Conservation (phyloP, 1,140 invertebrate species). For the Pissodes strobi region DNA sequence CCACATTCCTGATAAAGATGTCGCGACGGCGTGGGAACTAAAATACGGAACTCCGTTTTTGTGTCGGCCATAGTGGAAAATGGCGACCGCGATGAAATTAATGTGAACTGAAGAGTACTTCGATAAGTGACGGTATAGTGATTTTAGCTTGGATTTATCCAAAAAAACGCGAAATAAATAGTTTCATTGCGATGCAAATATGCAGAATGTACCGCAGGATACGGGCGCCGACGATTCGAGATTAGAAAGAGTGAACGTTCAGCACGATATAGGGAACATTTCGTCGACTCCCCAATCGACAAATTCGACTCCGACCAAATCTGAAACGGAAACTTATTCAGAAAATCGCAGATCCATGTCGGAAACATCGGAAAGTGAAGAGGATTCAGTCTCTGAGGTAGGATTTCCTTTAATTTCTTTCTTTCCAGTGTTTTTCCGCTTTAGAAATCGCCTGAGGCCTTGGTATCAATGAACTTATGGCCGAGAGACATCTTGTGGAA, state of each 20-base stretch:
- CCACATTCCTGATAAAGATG: conserved; percentile 29
- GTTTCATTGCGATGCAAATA: conserved; percentile 70
- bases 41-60: conserved; percentile 42
- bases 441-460: conserved; percentile 40
- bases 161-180: conserved; percentile 44
- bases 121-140: conserved; percentile 49
- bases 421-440: conserved; percentile 3
- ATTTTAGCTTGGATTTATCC: conserved; percentile 39
- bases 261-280: conserved; percentile 62
- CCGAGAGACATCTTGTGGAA: conserved; percentile 56
- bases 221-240: conserved; percentile 74
- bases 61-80: conserved; percentile 54
- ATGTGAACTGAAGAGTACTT: conserved; percentile 51
- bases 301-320: conserved; percentile 71
- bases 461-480: conserved; percentile 55
- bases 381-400: conserved; percentile 92
- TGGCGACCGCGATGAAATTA: conserved; percentile 54
- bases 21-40: conserved; percentile 33
- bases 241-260: conserved; percentile 69
- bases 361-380: conserved; percentile 89
- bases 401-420: conserved; percentile 38
- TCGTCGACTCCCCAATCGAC: conserved; percentile 66
- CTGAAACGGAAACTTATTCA: conserved; percentile 77
- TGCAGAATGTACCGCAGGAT: conserved; percentile 85
- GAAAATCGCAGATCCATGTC: conserved; percentile 82